These are phyloP conservation scores for Spatulosminthurus flaviceps DNA, from an alignment of 2,888 invertebrate species.

Conservation along the genomic window DNA sequence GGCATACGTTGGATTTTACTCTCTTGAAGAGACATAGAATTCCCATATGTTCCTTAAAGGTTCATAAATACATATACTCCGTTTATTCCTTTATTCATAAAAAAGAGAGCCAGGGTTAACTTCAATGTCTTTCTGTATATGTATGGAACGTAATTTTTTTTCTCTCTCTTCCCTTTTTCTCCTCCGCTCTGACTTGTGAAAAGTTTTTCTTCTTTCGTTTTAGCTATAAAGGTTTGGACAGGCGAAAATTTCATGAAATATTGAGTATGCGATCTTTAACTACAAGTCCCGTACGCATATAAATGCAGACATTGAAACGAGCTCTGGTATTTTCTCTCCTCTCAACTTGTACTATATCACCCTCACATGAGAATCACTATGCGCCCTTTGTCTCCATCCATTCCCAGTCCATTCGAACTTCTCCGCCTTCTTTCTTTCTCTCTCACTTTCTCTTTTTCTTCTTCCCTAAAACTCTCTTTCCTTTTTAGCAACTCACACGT, in stretches of 20 bases:
- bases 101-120: background rate
- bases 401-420: conserved; percentile 52
- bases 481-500: conserved; percentile 36
- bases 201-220: conserved; percentile 30
- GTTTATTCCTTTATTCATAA: background rate
- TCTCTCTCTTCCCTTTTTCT: background rate
- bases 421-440: conserved; percentile 47
- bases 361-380: conserved; percentile 36
- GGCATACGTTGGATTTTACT: background rate
- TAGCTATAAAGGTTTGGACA: conserved; percentile 45
- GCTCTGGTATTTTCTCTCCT: conserved; percentile 23
- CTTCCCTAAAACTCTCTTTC: background rate
- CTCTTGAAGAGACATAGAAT: too few relatives aligned
- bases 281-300: conserved; percentile 41
- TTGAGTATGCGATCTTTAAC: conserved; percentile 46
- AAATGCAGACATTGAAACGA: conserved; percentile 39
- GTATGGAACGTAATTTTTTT: background rate
- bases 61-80: conserved; percentile 35
- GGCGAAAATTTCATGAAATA: conserved; percentile 48
- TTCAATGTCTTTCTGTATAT: background rate
- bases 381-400: conserved; percentile 52
- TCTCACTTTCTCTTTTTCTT: conserved; percentile 24
- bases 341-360: conserved; percentile 41
- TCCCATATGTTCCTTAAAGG: conserved; percentile 19
- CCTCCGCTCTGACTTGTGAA: conserved; percentile 15